Evolutionary conservation across 2,797 vertebrate species (phyloP).

Genomic region (Dipus sagitta): DNA sequence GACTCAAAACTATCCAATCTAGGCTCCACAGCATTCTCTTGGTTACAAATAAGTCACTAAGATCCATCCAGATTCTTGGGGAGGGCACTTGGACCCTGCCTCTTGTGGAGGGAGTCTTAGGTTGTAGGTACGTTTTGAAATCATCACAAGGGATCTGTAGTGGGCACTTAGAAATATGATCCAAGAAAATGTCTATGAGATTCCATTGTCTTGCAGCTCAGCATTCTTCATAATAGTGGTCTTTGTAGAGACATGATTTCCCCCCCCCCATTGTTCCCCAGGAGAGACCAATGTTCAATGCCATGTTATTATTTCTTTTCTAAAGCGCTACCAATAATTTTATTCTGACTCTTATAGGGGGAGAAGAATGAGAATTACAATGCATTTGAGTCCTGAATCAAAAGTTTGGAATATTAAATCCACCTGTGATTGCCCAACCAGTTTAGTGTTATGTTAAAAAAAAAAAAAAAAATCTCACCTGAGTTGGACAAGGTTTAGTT

Average conservation of each 20-base stretch:
- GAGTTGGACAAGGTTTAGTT: constrained; percentile 73
- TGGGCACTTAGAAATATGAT: not conserved
- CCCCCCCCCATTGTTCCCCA: not conserved
- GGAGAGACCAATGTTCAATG: not conserved
- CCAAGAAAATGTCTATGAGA: not conserved
- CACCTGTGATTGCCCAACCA: constrained; percentile 62
- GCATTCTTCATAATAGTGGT: not conserved
- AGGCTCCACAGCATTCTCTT: not conserved
- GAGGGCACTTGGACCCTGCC: fast-evolving
- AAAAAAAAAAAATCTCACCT: constrained; percentile 51
- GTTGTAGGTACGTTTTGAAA: not conserved
- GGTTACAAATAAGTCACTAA: not conserved
- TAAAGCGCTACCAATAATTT: constrained; percentile 47
- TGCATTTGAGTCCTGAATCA: constrained; percentile 59
- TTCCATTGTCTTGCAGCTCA: not conserved
- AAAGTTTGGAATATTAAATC: constrained; percentile 65
- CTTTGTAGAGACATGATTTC: constrained; percentile 6
- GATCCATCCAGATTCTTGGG: not conserved
- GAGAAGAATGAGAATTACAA: constrained; percentile 53
- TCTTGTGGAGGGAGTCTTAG: not conserved
- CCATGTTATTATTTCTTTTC: constrained; percentile 3
- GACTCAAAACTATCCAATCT: not conserved
- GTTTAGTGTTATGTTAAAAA: not conserved
- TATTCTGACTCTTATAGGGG: constrained; percentile 1
- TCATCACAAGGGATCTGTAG: not conserved